Evolutionary conservation across 2,888 invertebrate genomes (phyloP).

Genomic region (Cylindroiulus punctatus): DNA sequence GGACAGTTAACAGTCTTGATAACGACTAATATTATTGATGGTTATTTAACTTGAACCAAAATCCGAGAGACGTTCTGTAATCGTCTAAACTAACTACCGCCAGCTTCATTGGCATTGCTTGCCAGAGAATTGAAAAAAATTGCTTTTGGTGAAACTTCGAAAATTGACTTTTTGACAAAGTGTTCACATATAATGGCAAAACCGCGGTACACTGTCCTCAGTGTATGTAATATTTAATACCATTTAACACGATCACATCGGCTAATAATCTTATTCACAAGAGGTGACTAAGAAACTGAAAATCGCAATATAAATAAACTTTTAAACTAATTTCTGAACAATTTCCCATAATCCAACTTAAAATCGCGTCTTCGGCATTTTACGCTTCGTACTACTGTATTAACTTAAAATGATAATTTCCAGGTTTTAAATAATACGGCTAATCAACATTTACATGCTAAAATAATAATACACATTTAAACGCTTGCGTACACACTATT

Average conservation of each 20-base stretch:
- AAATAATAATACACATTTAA: constrained; percentile 34
- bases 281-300: not conserved
- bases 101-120: not conserved
- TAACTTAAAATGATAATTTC: constrained; percentile 25
- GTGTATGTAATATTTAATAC: not conserved
- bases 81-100: not conserved
- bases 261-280: not conserved
- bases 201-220: not conserved
- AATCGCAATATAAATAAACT: not conserved
- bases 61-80: not conserved
- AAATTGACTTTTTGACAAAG: not conserved
- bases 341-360: constrained; percentile 16
- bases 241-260: not conserved
- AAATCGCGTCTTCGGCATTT: not conserved
- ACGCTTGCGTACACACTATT: not conserved
- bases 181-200: not conserved
- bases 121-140: not conserved
- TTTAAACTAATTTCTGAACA: not conserved
- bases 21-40: not conserved
- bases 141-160: not conserved
- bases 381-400: not conserved
- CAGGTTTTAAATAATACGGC: constrained; percentile 40
- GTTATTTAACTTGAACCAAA: not conserved
- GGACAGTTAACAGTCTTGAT: constrained; percentile 47
- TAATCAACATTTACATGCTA: constrained; percentile 22